Evolutionary conservation across 2,888 invertebrate species (phyloP).

Genomic region (Caenorhabditis drosophilae): DNA sequence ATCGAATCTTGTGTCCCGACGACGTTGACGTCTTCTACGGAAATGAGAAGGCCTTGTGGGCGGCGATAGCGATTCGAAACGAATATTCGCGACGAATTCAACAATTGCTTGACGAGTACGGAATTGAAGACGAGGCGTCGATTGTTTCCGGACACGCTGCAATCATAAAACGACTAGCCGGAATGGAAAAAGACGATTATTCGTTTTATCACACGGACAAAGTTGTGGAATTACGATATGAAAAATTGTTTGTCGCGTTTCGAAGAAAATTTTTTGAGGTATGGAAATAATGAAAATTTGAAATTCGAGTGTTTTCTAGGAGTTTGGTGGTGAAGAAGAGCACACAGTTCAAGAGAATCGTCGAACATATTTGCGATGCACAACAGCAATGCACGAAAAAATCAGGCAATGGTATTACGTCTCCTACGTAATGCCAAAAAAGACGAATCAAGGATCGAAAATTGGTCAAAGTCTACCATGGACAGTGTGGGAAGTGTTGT

Average conservation of each 20-base stretch:
- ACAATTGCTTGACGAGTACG: slow-evolving; percentile 61
- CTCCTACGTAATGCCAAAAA: slow-evolving; percentile 36
- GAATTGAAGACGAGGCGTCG: slow-evolving; percentile 58
- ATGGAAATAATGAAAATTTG: slow-evolving; percentile 1
- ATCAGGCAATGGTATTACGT: slow-evolving; percentile 48
- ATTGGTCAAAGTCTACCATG: slow-evolving; percentile 48
- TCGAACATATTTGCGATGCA: slow-evolving; percentile 14
- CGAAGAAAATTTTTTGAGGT: slow-evolving; percentile 55
- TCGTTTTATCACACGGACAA: slow-evolving; percentile 66
- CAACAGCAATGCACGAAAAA: slow-evolving; percentile 34
- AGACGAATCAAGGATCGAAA: slow-evolving; percentile 11
- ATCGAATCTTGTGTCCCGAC: slow-evolving; percentile 34
- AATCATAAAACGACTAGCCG: slow-evolving; percentile 47
- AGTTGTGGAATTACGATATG: slow-evolving; percentile 59
- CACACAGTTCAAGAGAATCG: slow-evolving; percentile 19
- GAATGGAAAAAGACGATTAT: slow-evolving; percentile 60
- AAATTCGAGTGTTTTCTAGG: slow-evolving; percentile 28
- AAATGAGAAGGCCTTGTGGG: slow-evolving; percentile 11
- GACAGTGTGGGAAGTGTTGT: slow-evolving; percentile 61
- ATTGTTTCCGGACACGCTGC: slow-evolving; percentile 52
- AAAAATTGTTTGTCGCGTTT: slow-evolving; percentile 46
- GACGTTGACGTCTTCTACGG: slow-evolving; percentile 40
- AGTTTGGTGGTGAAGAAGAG: slow-evolving; percentile 51
- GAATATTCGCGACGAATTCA: slow-evolving; percentile 55
- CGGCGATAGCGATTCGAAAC: slow-evolving; percentile 19